Evolutionary conservation across 2,113 vertebrate genomes (phyloP), one percentile per base, ranked within the genome.

Genomic region (Psittacula cyanocephala): DNA sequence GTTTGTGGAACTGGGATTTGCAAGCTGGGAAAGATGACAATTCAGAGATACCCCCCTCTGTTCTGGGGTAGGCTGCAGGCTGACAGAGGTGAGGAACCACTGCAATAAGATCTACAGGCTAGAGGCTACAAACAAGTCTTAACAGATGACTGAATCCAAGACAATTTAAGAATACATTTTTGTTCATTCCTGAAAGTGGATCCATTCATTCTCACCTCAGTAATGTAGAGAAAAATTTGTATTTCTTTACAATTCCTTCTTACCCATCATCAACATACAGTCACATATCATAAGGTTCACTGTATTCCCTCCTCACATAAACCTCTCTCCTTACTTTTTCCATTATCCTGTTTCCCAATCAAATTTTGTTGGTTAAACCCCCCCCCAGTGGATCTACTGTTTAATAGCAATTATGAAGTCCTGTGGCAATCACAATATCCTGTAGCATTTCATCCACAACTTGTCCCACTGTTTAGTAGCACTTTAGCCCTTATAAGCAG

Each of bases 151-250:
- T 12, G 33, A 57, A 63, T 43, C 25, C 4, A 16, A 64, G 33
- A 28, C 25, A 46, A 29, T 27, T 84, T 25, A 37, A 55, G 11
- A 69, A 77, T n/a, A 52, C 5, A 55, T 33, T 67, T 62, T 65
- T 46, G 59, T 49, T 72, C 20, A 7, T 16, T 68, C 71, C 25
- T 67, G 17, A 13, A 64, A 91, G 68, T 14, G 20, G 31, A 63
- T 74, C 12, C 6, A 7, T 75, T 83, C 15, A 0, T 28, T 89
- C 50, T 75, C 71, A 67, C 39, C 43, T 85, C 43, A 59, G 39
- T 35, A 47, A 59, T 0, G 6, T 2, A 60, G 27, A 53, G 28
- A 62, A 44, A 47, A 52, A 39, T 9, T 19, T 33, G 2, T 7
- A 9, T 55, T 65, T 70, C 60, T 69, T 63, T 80, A 65, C 17